Evolutionary conservation across 35 echinoderm and acorn worm genomes (phyloP), one percentile per base, ranked within the genome.

Genomic region (Apostichopus japonicus): DNA sequence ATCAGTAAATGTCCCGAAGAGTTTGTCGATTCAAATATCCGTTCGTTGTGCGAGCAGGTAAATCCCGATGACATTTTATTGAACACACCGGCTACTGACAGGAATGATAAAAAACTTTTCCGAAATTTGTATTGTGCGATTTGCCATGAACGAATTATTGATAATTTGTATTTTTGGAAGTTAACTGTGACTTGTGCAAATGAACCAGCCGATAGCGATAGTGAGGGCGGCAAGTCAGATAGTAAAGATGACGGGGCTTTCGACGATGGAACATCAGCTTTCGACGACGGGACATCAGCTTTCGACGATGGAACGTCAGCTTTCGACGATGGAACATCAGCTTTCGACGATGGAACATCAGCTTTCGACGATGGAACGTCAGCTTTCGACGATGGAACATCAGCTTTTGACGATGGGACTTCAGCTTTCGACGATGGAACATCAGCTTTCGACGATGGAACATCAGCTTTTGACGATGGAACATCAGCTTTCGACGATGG

Each of bases 71-170:
- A 87, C 25, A 10, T 24, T 0, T 87, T 87, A 6, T 57, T 87
- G 6, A 58, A 14, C 16, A 51, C 27, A 25, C 86, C 86, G 7
- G 86, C 63, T n/a, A 65, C 86, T 14, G 86, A 87, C 56, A 58
- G 7, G 11, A 24, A 6, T 5, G 56, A 87, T 13, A 56, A 56
- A 7, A 71, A 56, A 44, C 86, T 71, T 10, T 87, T 87, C 57
- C 53, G 86, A 22, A 87, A 87, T 16, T 9, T 23, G 8, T 87
- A 87, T 56, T 87, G 86, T 71, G 86, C 86, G 7, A 65, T 87
- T 55, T 87, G 86, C 21, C 17, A 87, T 19, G 19, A 17, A 15
- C n/a, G 53, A 58, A 22, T 2, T 63, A n/a, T 87, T 2, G 58
- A 71, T 8, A n/a, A 44, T 51, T 2, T 65, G 5, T 23, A 87